Evolutionary conservation across 2,113 vertebrate genomes (phyloP), one percentile per base, ranked within the genome.

Genomic region (Noturus placidus): DNA sequence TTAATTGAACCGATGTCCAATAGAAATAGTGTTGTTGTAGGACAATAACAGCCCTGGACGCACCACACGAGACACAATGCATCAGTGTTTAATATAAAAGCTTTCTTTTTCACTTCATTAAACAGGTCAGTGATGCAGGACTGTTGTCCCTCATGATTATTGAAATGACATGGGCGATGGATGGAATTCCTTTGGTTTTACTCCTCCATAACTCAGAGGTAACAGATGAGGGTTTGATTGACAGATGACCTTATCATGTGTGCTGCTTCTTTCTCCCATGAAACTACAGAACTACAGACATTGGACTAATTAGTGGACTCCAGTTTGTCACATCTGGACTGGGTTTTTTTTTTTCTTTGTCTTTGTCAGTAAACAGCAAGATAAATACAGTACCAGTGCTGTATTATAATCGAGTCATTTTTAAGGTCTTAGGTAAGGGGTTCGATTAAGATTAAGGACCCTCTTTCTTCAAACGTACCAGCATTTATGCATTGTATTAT

Each of bases 191-290:
- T 70, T 70, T 19, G 4, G 1, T 25, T 52, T 33, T 20, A 9
- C 15, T 33, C 27, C 9, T 52, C 46, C 1, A 30, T 79, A 30
- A 79, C 50, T 79, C 50, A 9, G 70, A 42, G 20, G 35, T 9
- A 46, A 46, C 20, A 46, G 38, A 5, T 0, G 50, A 54, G 77
- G 50, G 17, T 57, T 80, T 80, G 78, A 80, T 33, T 80, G 78
- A 57, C 78, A 57, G 52, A 22, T 80, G 78, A 33, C 78, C 78
- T 80, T 80, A 80, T 80, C 78, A 56, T 56, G 77, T n/a, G 52
- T 7, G 2, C 77, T 56, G 77, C 52, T 30, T 56, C 6, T 25
- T 52, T n/a, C 5, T 54, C 76, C 42, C 46, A 30, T 79, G 46
- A 52, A 78, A 52, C 46, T 78, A 27, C 22, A 50, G 76, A 79